Conservation (phyloP, 2,797 vertebrate species). For the Otolemur crassicaudatus region DNA sequence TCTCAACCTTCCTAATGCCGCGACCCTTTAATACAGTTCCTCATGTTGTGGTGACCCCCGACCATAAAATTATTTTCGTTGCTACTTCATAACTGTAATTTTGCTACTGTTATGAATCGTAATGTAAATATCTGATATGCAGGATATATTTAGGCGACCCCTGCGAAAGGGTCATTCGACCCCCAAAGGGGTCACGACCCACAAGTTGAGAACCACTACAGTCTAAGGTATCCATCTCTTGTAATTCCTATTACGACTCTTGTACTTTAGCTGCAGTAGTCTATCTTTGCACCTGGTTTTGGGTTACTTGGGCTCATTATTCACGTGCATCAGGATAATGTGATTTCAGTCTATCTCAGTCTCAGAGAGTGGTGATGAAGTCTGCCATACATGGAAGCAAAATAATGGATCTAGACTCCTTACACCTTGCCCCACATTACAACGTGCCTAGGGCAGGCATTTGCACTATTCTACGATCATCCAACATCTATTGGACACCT, state of each 20-base stretch:
- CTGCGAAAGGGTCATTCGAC: no score
- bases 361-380: constrained; percentile 6
- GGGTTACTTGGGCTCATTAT: constrained; percentile 20
- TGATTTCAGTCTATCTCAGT: background rate
- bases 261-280: constrained; percentile 10
- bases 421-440: background rate
- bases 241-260: constrained; percentile 40
- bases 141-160: no score
- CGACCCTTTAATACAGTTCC: no score
- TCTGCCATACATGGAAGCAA: background rate
- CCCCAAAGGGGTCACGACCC: no score
- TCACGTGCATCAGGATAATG: background rate
- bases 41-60: no score
- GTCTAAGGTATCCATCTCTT: background rate
- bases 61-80: no score
- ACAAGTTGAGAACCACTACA: no score
- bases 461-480: background rate
- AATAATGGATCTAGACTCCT: background rate
- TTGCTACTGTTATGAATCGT: no score
- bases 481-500: background rate
- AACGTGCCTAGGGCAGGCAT: background rate
- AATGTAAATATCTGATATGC: no score
- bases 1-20: no score
- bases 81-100: no score
- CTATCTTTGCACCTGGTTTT: constrained; percentile 47